Evolutionary conservation across 2,888 invertebrate genomes (phyloP), one percentile per base, ranked within the genome.

Genomic region (Timandra comae): DNA sequence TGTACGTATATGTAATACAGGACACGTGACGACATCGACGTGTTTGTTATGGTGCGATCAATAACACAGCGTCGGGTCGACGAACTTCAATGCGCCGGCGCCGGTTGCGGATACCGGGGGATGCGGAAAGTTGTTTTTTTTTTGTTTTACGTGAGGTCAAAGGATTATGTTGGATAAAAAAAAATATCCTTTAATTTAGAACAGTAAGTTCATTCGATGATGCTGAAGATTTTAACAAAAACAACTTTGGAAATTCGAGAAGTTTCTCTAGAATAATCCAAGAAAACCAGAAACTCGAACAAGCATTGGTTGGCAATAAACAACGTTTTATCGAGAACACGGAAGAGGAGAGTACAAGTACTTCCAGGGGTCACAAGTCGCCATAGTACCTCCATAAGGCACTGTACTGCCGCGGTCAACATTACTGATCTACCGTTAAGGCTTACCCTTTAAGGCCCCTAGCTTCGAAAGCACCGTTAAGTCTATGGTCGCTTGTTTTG

Each of bases 51-150:
- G 63, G 65, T 73, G 62, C 74, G 76, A 74, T 80, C 80, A 82
- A 76, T 74, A 80, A 72, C 81, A 78, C 69, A 57, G 74, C 77
- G 73, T 66, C 66, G 72, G 81, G 72, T 81, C 80, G 70, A 58
- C 66, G 78, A 74, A 68, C 78, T 24, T 58, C 52, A 52, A 55
- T 70, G 76, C 77, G 73, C 76, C 56, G 63, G 73, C 81, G 77
- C 70, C 71, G 73, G 49, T 57, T 52, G 62, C 66, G 59, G 70
- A 72, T 67, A 75, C 63, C 50, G 59, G 57, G 63, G 62, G 67
- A 60, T 63, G 66, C 68, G 66, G 59, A 66, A 63, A 69, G 57
- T 49, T 46, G 44, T 47, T 49, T 52, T 52, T 54, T 60, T 46
- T 54, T 57, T 56, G 39, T 49, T 47, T 50, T 43, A 46, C 41